A percentile compares a stretch with the other conserved stretches of the same genome.
Evolutionary conservation across 2,888 invertebrate species (phyloP).

Genomic region (Vannuccia rotundouncinata): DNA sequence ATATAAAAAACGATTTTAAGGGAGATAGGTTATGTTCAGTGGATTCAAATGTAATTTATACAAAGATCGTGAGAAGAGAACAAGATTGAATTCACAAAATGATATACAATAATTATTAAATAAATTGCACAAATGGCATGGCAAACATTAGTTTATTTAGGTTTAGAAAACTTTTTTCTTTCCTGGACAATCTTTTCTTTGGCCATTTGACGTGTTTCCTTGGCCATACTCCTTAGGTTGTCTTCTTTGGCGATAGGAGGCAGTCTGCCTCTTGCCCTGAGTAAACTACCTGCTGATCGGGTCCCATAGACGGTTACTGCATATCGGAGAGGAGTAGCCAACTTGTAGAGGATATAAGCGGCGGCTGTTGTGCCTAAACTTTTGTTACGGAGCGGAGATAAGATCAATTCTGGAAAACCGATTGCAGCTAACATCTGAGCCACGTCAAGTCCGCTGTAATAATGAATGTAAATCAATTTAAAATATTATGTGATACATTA

Average conservation of each 20-base stretch:
- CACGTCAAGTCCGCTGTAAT: constrained; percentile 92
- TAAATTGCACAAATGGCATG: no score
- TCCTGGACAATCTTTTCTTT: no score
- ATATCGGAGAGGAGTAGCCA: constrained; percentile 80
- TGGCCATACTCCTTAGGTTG: constrained; percentile 42
- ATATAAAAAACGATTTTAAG: no score
- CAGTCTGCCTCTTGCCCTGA: constrained; percentile 64
- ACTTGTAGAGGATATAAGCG: constrained; percentile 83
- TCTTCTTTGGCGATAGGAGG: constrained; percentile 45
- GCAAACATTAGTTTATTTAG: no score
- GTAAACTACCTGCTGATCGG: constrained; percentile 72
- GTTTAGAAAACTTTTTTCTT: no score
- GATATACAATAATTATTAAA: no score
- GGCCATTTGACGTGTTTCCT: background rate
- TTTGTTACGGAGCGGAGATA: constrained; percentile 70
- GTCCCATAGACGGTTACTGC: constrained; percentile 84
- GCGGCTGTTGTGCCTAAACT: constrained; percentile 80
- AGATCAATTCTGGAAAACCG: constrained; percentile 70
- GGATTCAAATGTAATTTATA: no score
- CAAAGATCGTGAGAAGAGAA: no score
- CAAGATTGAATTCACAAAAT: no score
- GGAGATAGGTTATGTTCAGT: no score
- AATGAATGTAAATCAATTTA: no score
- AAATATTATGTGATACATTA: no score
- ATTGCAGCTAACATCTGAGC: constrained; percentile 69